Conservation (phyloP, 2,888 invertebrate species). For the Epirrita christyi region DNA sequence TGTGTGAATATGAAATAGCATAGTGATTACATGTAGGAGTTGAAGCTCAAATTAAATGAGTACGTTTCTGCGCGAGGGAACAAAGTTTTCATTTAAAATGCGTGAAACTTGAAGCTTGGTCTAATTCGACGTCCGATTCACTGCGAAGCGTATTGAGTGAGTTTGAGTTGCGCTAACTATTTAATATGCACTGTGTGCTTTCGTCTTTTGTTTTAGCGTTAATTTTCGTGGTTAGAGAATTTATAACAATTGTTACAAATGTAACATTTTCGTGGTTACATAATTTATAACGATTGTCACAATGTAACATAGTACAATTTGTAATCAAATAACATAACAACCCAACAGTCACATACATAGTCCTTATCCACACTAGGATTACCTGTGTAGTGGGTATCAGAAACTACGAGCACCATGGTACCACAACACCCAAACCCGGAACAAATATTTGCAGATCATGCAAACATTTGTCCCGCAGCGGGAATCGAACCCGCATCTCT, state of each 20-base stretch:
- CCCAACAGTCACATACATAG: no score
- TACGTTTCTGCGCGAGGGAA: neutral
- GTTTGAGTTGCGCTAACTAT: conserved; percentile 2
- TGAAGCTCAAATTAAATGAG: neutral
- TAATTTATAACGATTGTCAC: neutral
- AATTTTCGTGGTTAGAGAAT: neutral
- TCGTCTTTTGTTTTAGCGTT: neutral
- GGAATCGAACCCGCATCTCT: no score
- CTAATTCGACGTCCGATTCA: conserved; percentile 10
- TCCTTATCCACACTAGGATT: no score
- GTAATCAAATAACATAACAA: no score
- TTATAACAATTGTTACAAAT: neutral
- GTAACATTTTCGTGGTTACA: neutral
- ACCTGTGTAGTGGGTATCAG: no score
- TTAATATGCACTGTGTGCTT: neutral
- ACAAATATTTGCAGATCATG: no score
- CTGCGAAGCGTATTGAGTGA: neutral
- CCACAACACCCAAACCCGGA: no score
- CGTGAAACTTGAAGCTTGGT: conserved; percentile 26
- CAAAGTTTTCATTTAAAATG: conserved; percentile 44
- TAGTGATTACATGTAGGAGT: neutral
- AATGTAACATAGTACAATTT: no score
- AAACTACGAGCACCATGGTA: no score
- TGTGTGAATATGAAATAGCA: neutral
- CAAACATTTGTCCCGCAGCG: no score